Conservation (phyloP, 2,888 invertebrate genomes). For the Oxyteleia sp. region DNA sequence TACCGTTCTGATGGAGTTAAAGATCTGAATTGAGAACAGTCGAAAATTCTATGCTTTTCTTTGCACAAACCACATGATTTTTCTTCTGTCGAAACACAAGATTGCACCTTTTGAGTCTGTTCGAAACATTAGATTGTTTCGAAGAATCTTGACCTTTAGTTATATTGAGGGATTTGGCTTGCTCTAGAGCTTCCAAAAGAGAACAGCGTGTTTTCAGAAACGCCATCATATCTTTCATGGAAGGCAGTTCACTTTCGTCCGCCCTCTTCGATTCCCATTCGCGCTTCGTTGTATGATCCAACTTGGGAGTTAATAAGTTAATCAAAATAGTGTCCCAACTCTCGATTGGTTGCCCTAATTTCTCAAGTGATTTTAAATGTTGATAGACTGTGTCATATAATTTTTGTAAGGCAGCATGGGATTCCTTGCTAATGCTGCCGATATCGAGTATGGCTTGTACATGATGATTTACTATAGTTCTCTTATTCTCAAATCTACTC, state of each 20-base stretch:
- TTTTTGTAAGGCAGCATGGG: not conserved
- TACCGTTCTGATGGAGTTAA: not conserved
- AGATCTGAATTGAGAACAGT: conserved; percentile 17
- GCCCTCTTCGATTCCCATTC: conserved; percentile 21
- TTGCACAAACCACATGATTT: conserved; percentile 4
- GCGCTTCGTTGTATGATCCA: conserved; percentile 9
- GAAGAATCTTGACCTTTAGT: not conserved
- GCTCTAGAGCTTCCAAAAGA: conserved; percentile 7
- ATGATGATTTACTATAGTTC: conserved; percentile 17
- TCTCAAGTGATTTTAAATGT: conserved; percentile 13
- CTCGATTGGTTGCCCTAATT: conserved; percentile 28
- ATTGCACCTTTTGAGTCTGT: conserved; percentile 3
- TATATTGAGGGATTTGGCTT: not conserved
- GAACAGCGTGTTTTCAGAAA: conserved; percentile 17
- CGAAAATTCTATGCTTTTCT: conserved; percentile 21
- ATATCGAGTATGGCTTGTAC: not conserved
- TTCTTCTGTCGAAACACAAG: not conserved
- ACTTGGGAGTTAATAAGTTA: conserved; percentile 16
- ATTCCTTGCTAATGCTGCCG: not conserved
- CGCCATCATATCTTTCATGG: not conserved
- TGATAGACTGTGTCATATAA: conserved; percentile 14
- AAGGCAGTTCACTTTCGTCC: conserved; percentile 11
- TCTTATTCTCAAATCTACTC: conserved; percentile 5
- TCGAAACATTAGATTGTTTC: not conserved
- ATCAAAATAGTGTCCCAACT: conserved; percentile 15